Percentiles rank a stretch among this genome's conserved stretches.
These are phyloP conservation scores for Rhizomys pruinosus DNA, from an alignment of 2,113 vertebrate species.

Conservation along the genomic window DNA sequence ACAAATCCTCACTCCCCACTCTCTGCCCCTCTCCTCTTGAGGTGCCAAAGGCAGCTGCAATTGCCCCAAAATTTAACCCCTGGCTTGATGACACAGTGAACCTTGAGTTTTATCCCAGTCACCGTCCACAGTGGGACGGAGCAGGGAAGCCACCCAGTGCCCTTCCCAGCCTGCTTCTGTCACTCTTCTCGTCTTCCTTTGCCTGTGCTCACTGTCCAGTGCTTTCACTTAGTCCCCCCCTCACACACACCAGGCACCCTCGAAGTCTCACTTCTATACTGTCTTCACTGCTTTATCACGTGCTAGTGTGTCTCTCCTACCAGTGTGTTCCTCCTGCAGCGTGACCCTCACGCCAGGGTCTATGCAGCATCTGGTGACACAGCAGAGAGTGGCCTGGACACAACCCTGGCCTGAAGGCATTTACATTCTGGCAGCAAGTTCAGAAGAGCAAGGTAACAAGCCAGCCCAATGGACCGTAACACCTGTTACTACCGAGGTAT, in stretches of 20 bases:
- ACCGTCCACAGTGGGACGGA: neutral
- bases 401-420: fast-evolving
- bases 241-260: neutral
- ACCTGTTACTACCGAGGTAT: neutral
- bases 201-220: neutral
- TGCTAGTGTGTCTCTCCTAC: neutral
- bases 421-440: neutral
- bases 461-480: too few relatives aligned
- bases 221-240: too few relatives aligned
- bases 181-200: neutral
- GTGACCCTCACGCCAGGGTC: too few relatives aligned
- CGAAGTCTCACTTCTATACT: fast-evolving
- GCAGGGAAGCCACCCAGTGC: neutral
- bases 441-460: neutral
- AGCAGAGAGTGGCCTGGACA: fast-evolving
- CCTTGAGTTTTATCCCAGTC: neutral
- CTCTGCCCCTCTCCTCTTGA: neutral
- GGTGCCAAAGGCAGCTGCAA: neutral
- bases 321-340: neutral
- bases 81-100: neutral
- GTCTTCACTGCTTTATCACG: too few relatives aligned
- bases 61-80: neutral
- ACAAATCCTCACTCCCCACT: too few relatives aligned
- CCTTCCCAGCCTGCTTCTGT: neutral
- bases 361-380: neutral